Conservation (phyloP, 2,888 invertebrate genomes). For the Lycocerus yunnanus region DNA sequence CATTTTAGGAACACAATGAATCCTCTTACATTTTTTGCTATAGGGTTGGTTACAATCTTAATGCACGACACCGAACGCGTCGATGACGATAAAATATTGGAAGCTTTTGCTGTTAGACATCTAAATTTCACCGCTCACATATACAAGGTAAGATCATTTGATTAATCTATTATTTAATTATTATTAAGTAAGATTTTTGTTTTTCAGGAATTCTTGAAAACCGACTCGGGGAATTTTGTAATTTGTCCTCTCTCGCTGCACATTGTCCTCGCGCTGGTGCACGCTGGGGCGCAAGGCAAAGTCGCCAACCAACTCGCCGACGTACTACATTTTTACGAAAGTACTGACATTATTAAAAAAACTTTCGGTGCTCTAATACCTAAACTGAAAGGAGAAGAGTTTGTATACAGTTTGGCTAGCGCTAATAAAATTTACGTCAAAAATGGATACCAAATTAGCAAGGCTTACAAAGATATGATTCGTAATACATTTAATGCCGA, state of each 20-base stretch:
- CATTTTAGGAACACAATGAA: no score
- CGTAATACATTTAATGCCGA: slow-evolving; percentile 65
- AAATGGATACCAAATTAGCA: slow-evolving; percentile 58
- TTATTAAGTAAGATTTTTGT: no score
- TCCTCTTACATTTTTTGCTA: no score
- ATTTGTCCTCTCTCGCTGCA: slow-evolving; percentile 49
- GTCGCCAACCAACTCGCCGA: slow-evolving; percentile 41
- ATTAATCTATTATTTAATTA: no score
- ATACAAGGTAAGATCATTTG: no score
- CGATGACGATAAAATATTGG: no score
- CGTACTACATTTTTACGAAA: slow-evolving; percentile 31
- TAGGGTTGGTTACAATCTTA: no score
- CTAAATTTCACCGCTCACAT: no score
- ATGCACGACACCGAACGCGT: no score
- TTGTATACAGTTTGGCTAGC: slow-evolving; percentile 36
- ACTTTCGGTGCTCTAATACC: slow-evolving; percentile 32
- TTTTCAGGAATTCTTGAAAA: slow-evolving; percentile 16
- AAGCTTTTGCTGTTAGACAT: no score
- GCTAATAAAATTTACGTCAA: slow-evolving; percentile 67
- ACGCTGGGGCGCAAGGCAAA: slow-evolving; percentile 45
- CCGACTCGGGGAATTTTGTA: slow-evolving; percentile 40
- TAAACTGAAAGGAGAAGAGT: slow-evolving; percentile 27
- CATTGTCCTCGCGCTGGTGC: slow-evolving; percentile 45
- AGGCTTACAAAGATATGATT: slow-evolving; percentile 62
- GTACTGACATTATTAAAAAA: slow-evolving; percentile 15